Evolutionary conservation across 2,888 invertebrate species (phyloP), one percentile per base, ranked within the genome.

Genomic region (Patella pellucida): DNA sequence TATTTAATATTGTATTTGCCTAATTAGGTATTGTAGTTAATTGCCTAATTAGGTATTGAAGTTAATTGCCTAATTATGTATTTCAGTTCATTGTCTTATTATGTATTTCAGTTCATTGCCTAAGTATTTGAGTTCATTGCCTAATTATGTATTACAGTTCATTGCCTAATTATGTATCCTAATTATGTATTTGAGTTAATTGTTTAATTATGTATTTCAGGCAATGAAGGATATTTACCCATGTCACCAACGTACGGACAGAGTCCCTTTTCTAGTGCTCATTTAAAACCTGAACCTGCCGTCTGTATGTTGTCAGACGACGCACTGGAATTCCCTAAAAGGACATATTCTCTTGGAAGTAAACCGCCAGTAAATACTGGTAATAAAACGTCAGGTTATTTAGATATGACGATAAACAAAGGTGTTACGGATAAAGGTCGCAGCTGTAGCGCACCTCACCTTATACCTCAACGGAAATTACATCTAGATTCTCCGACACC

Each of bases 291-390:
- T 71, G 96, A 96, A 86, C 96, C 96, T 87, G 96, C 96, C 0
- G 93, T 93, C 76, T 94, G 96, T 19, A 95, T 87, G 75, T 79
- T 88, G 50, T 83, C 85, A 81, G 93, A 94, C 84, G 89, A 91
- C 86, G 94, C 94, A 15, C 81, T 83, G 93, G 83, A 93, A 81
- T 82, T 84, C 27, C 77, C 71, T 15, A 93, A 94, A 73, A 93
- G 96, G 82, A 94, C 96, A 1, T 96, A 96, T 91, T 96, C 96
- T 50, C 95, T 96, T 81, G 96, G 96, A 31, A 96, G 96, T 74
- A 93, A 95, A 82, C 95, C 95, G 0, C 77, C 80, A 5, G 74
- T 80, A 9, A 82, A 83, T 52, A 75, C 73, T 3, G 68, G 78
- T n/a, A 75, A 78, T 7, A 80, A 82, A 67, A 78, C 79, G 50